A percentile compares a stretch with the other conserved stretches of the same genome.
phyloP scores from a whole-genome alignment of 2,113 vertebrate genomes.

The Polypterus bichir region DNA sequence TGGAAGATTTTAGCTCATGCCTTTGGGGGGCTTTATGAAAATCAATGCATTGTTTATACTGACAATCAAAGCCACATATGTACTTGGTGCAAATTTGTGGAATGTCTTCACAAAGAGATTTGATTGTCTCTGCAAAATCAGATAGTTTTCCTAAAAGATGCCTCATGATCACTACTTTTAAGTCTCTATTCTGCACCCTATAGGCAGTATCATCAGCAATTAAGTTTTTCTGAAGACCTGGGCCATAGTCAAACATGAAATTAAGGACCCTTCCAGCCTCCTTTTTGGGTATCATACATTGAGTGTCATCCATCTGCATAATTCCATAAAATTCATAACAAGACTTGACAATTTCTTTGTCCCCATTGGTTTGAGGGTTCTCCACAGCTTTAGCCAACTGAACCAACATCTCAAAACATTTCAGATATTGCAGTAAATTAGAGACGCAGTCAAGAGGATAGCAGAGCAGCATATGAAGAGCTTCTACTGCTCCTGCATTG shows the following conservation, averaged over 20 bases:
- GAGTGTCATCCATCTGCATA: constrained; percentile 31
- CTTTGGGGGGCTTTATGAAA: constrained; percentile 40
- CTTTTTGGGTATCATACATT: constrained; percentile 44
- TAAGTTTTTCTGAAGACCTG: constrained; percentile 33
- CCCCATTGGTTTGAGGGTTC: constrained; percentile 45
- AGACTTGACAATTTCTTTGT: constrained; percentile 58
- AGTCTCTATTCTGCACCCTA: constrained; percentile 30
- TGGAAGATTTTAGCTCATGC: constrained; percentile 36
- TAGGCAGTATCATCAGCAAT: constrained; percentile 32
- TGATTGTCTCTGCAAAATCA: constrained; percentile 29
- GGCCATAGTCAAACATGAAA: constrained; percentile 30
- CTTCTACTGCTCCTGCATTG: constrained; percentile 47
- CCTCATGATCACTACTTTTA: constrained; percentile 41
- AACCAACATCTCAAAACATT: constrained; percentile 40
- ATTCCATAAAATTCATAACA: constrained; percentile 63
- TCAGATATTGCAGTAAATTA: constrained; percentile 2
- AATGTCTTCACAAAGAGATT: constrained; percentile 25
- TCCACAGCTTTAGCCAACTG: constrained; percentile 38
- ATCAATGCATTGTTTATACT: constrained; percentile 33
- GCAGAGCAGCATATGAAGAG: constrained; percentile 29
- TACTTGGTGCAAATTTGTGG: constrained; percentile 42
- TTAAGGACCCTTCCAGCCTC: constrained; percentile 41
- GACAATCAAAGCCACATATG: constrained; percentile 45
- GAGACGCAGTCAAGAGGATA: not conserved
- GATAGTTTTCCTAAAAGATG: constrained; percentile 45